Evolutionary conservation across 2,888 invertebrate genomes (phyloP), one percentile per base, ranked within the genome.

Genomic region (Drosophila rubida): DNA sequence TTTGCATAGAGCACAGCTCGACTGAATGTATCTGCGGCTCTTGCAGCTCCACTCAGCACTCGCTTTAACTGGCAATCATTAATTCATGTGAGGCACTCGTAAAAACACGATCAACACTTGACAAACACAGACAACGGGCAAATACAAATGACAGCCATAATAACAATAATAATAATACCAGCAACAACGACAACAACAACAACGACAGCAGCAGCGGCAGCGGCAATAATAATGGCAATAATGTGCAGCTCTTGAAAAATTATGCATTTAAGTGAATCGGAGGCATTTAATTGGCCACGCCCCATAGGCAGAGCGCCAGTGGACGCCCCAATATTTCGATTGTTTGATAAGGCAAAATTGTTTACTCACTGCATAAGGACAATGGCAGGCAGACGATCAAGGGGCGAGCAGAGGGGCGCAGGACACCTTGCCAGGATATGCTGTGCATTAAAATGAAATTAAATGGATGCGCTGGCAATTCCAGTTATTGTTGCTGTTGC

Each of bases 391-490:
- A 7, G 4, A 14, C 7, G 7, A 8, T n/a, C n/a, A 9, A 8
- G 16, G n/a, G 11, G 7, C 8, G 7, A 44, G 32, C 4, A 22
- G n/a, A 13, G 25, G 3, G 14, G 8, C 0, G 13, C 14, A 5
- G 58, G 65, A 57, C 70, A 69, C 77, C 81, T 84, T 68, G 62
- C 50, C 75, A 63, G 62, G 71, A 69, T 75, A 64, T 64, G 77
- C 64, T 75, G 58, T 80, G 76, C 87, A 83, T 83, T 83, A 84
- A 83, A 87, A 87, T 78, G 72, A 83, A 84, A 83, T 83, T 83
- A 83, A 83, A 84, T 87, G 87, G 72, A 83, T 86, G 75, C 73
- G 55, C 57, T 62, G 64, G 68, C 75, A 73, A 71, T 65, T 75
- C 58, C 53, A n/a, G 60, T 49, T 69, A 50, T 48, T 74, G 67